These are phyloP conservation scores for Lepus timidus DNA, from an alignment of 2,113 vertebrate species.

Conservation along the genomic window DNA sequence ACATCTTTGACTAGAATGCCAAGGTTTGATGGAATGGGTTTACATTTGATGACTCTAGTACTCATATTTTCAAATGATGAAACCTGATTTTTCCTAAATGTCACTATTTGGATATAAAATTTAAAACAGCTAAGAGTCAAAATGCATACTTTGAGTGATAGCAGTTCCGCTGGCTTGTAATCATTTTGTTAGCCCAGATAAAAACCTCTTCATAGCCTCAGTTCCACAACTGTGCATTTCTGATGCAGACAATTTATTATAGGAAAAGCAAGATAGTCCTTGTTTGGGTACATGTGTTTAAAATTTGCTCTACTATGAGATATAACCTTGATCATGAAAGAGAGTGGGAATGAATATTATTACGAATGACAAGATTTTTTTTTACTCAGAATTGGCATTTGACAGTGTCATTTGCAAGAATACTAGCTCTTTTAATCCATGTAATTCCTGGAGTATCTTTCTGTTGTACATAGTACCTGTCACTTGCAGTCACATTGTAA, in stretches of 20 bases:
- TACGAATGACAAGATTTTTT: constrained; percentile 60
- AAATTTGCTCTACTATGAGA: constrained; percentile 57
- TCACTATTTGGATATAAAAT: constrained; percentile 54
- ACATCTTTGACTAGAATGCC: constrained; percentile 38
- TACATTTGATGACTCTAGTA: background rate
- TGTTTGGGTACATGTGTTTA: background rate
- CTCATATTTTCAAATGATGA: background rate
- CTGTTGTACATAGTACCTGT: background rate
- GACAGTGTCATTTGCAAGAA: constrained; percentile 46
- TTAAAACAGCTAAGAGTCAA: constrained; percentile 26
- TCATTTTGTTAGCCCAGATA: constrained; percentile 39
- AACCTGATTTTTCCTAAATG: constrained; percentile 13
- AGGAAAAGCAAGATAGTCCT: constrained; percentile 50
- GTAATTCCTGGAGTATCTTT: constrained; percentile 5
- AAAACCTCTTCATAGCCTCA: background rate
- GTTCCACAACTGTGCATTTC: constrained; percentile 40
- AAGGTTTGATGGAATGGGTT: background rate
- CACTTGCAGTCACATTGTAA: background rate
- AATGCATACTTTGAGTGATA: constrained; percentile 57
- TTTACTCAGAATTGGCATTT: constrained; percentile 13
- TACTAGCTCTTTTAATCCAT: background rate
- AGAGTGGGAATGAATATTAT: constrained; percentile 20
- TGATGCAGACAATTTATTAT: constrained; percentile 61
- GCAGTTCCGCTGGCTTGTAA: constrained; percentile 23
- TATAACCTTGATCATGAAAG: constrained; percentile 44